Conservation (phyloP, 2,797 vertebrate species). For the Malurus leucopterus region DNA sequence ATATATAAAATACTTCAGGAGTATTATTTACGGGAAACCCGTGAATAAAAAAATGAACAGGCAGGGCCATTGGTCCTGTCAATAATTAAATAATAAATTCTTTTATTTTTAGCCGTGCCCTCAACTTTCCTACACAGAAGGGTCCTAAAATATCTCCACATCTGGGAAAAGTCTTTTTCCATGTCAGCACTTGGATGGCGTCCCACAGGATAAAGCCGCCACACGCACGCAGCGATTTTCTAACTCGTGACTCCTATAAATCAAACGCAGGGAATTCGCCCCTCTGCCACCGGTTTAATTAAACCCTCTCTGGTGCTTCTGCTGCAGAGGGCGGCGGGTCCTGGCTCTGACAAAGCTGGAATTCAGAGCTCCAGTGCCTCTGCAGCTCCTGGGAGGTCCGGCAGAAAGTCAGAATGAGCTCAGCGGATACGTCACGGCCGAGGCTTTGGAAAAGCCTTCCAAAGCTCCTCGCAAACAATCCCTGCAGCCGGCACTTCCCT, state of each 20-base stretch:
- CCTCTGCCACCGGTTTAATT: neutral
- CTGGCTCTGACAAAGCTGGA: neutral
- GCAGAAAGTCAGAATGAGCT: neutral
- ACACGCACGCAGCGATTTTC: neutral
- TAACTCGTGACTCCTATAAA: constrained; percentile 5
- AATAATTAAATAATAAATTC: neutral
- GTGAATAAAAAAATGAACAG: neutral
- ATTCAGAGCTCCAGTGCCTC: neutral
- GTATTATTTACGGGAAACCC: neutral
- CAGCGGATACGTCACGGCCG: neutral
- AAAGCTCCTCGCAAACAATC: neutral
- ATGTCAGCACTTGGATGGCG: constrained; percentile 44
- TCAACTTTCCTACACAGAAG: neutral
- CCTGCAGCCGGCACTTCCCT: neutral
- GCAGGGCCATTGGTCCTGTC: neutral
- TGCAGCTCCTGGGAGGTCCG: constrained; percentile 44
- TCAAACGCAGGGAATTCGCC: neutral
- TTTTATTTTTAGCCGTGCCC: constrained; percentile 20
- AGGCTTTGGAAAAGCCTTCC: neutral
- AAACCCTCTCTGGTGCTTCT: neutral
- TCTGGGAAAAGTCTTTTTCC: constrained; percentile 39
- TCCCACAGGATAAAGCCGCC: neutral
- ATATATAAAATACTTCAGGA: neutral
- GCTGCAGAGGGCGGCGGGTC: neutral
- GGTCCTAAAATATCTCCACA: constrained; percentile 26